Evolutionary conservation across 2,113 vertebrate species (phyloP), one percentile per base, ranked within the genome.

Genomic region (Lamprotornis superbus): DNA sequence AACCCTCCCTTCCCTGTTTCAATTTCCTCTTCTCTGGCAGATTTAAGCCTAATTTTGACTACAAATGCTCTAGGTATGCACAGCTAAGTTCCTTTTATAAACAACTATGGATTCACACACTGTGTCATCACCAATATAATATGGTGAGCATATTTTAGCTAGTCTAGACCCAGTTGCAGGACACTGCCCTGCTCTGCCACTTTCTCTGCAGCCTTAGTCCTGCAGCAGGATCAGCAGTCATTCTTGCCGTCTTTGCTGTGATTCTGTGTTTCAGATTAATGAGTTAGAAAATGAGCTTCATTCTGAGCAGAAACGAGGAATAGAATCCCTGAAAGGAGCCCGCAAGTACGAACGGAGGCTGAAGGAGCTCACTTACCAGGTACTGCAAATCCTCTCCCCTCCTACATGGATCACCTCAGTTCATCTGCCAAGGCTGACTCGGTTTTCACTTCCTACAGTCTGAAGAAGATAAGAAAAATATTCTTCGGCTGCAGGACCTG

Each of bases 381-480:
- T 98, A 92, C 14, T 50, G 65, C 97, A 96, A 4, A 91, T 96
- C 53, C 44, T 52, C 52, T 52, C 5, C 37, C 31, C 44, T 60
- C n/a, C 53, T 12, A 11, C 0, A 0, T 8, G 12, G 11, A 63
- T 35, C 44, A 27, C 56, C 33, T 55, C 2, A 0, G 11, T 5
- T 27, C 25, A 2, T 33, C 44, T 67, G 56, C 50, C 5, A 2
- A 55, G 11, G 8, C n/a, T 86, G 35, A 87, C 37, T 53, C 73
- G 7, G 21, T 69, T 74, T 84, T 75, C 61, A 84, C 47, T 73
- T 46, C 89, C 70, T 24, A 24, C 93, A 98, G 98, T 98, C 98
- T 64, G 98, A 99, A 91, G 99, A 99, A 91, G 98, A 98, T 74
- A 97, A 97, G 76, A 98, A 98, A 87, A 98, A 98, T 53, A 93